Base-by-base conservation (phyloP, 2,797 vertebrate genomes). In the Synanceia verrucosa region DNA sequence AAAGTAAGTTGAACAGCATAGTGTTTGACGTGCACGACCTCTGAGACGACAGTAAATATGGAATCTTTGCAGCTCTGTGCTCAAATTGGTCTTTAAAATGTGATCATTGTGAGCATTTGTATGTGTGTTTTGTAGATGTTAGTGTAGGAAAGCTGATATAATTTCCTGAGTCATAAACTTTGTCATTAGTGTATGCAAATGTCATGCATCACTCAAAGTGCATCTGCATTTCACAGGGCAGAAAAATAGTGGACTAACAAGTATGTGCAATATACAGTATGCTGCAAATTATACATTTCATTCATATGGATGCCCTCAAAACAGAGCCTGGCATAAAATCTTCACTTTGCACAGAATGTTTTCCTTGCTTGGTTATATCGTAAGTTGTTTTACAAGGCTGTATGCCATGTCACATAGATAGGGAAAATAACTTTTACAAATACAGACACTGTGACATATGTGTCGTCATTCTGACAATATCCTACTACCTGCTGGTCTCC, bases 181-280 rank as follows among this genome's bases (percentile, higher is more conserved):
- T 76, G 6, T 37, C 3, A 39, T 51, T 53, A 26, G 14, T 52
- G 65, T 31, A 77, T 64, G 53, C 13, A 75, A 65, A 65, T 60
- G 26, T 2, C 1, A 21, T 28, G n/a, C n/a, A 12, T 19, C 33
- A 59, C 24, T 7, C 13, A 24, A 50, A 4, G 10, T 23, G 19
- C 24, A 47, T 2, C 47, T 68, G 21, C 26, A 36, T 43, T 36
- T 70, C 46, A 46, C 57, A 5, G 19, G 12, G 10, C 31, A 33
- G 31, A 70, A 43, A n/a, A 28, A 50, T 5, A 29, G 16, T 18
- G 26, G 12, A 41, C 8, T 9, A 41, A 34, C 16, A 46, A 37
- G 10, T 7, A 21, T 12, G 43, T 50, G 18, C 4, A 3, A 9
- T 48, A 55, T 47, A n/a, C n/a, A n/a, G n/a, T n/a, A n/a, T n/a